Evolutionary conservation across 1,140 invertebrate species (phyloP).

Genomic region (Zaprionus nigranus): DNA sequence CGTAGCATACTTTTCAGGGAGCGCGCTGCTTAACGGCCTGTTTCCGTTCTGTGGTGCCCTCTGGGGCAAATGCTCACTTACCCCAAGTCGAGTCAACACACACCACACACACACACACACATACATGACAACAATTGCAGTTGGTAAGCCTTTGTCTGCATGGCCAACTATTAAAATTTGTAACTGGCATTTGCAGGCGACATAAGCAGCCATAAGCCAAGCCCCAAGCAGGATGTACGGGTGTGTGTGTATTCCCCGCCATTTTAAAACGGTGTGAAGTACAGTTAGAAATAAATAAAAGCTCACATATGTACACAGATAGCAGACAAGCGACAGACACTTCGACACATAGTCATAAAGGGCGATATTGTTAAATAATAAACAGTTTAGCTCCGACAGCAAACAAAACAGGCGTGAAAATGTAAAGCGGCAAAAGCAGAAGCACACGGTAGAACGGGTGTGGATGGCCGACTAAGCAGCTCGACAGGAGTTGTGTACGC

Average conservation of each 20-base stretch:
- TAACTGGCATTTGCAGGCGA: slow-evolving; percentile 39
- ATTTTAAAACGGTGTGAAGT: slow-evolving; percentile 50
- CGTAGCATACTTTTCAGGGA: slow-evolving; percentile 49
- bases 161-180: slow-evolving; percentile 50
- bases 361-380: slow-evolving; percentile 78
- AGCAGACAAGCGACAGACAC: slow-evolving; percentile 14
- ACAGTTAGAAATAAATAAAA: slow-evolving; percentile 77
- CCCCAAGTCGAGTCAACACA: slow-evolving; percentile 4
- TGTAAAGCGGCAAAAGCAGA: slow-evolving; percentile 18
- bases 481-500: slow-evolving; percentile 25
- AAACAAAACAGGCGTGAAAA: slow-evolving; percentile 69
- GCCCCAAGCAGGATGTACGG: not conserved
- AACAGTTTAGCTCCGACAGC: slow-evolving; percentile 74
- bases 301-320: slow-evolving; percentile 29
- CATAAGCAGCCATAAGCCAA: slow-evolving; percentile 29
- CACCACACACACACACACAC: slow-evolving; percentile 12
- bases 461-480: not conserved
- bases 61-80: slow-evolving; percentile 16
- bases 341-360: slow-evolving; percentile 24
- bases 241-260: slow-evolving; percentile 2
- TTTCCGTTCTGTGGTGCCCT: slow-evolving; percentile 39
- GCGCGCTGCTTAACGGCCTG: slow-evolving; percentile 34
- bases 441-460: too few species aligned
- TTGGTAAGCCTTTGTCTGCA: slow-evolving; percentile 40
- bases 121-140: slow-evolving; percentile 26